Evolutionary conservation across 2,888 invertebrate genomes (phyloP).

Genomic region (Athetis lepigone): DNA sequence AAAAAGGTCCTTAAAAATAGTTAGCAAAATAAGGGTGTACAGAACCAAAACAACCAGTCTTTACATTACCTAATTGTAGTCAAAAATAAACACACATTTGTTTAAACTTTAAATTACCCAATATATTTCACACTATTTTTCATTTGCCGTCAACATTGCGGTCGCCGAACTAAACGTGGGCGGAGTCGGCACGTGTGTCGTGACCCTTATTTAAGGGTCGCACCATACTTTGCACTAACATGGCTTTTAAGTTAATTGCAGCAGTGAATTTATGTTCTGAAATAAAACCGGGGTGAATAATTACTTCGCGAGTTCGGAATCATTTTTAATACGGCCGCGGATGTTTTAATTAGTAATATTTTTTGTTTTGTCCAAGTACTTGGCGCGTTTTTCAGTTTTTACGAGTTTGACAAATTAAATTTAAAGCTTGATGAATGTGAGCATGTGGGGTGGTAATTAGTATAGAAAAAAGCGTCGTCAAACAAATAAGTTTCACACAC

Average conservation of each 20-base stretch:
- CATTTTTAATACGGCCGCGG: conserved; percentile 59
- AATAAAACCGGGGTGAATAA: conserved; percentile 77
- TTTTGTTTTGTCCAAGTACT: conserved; percentile 44
- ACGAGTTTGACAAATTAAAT: conserved; percentile 45
- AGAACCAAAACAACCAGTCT: no score
- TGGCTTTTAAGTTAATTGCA: conserved; percentile 87
- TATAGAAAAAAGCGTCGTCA: conserved; percentile 9
- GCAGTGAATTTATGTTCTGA: conserved; percentile 77
- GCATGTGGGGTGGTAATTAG: conserved; percentile 34
- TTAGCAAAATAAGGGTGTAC: no score
- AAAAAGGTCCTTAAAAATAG: no score
- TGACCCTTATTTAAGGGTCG: conserved; percentile 86
- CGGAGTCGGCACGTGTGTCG: conserved; percentile 83
- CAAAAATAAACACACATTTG: conserved; percentile 21
- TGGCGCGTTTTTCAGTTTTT: conserved; percentile 33
- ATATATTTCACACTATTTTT: conserved; percentile 51
- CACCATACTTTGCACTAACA: conserved; percentile 79
- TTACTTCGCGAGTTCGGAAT: conserved; percentile 63
- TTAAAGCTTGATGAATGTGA: conserved; percentile 40
- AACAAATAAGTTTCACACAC: conserved; percentile 23
- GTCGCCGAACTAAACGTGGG: conserved; percentile 79
- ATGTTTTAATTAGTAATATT: conserved; percentile 62
- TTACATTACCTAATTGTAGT: no score
- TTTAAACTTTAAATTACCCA: conserved; percentile 56
- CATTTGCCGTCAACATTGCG: conserved; percentile 67